These are phyloP conservation scores for Todiramphus saurophagus DNA, from an alignment of 2,113 vertebrate species.

Conservation along the genomic window DNA sequence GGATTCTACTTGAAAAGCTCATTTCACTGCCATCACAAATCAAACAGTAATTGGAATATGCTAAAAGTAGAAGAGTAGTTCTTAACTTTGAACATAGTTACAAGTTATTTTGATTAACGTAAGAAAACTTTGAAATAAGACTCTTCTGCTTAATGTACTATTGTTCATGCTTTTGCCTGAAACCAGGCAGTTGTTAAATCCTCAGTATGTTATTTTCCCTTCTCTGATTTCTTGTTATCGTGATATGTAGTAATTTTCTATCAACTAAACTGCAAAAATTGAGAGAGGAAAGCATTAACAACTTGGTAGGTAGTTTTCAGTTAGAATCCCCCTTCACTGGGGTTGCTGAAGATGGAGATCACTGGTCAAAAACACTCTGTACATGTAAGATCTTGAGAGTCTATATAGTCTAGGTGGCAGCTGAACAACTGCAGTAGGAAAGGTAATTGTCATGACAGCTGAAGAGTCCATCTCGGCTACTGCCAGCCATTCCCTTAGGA, in stretches of 20 bases:
- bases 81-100: constrained; percentile 22
- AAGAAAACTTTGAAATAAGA: constrained; percentile 23
- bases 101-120: constrained; percentile 51
- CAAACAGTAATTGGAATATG: constrained; percentile 54
- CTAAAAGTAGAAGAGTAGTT: constrained; percentile 59
- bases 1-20: constrained; percentile 52
- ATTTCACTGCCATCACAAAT: constrained; percentile 63
- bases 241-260: neutral
- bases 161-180: neutral
- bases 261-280: neutral
- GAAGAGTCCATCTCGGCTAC: neutral
- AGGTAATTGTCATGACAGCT: neutral
- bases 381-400: neutral
- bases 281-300: neutral
- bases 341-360: neutral
- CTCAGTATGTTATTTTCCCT: neutral
- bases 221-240: neutral
- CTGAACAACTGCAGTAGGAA: neutral
- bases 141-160: neutral
- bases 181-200: neutral
- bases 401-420: neutral
- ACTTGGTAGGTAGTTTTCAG: neutral
- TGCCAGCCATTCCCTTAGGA: neutral
- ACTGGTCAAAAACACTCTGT: accelerated
- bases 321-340: neutral